These are phyloP conservation scores for Shargacucullia verbasci DNA, from an alignment of 2,888 invertebrate genomes.

Conservation along the genomic window DNA sequence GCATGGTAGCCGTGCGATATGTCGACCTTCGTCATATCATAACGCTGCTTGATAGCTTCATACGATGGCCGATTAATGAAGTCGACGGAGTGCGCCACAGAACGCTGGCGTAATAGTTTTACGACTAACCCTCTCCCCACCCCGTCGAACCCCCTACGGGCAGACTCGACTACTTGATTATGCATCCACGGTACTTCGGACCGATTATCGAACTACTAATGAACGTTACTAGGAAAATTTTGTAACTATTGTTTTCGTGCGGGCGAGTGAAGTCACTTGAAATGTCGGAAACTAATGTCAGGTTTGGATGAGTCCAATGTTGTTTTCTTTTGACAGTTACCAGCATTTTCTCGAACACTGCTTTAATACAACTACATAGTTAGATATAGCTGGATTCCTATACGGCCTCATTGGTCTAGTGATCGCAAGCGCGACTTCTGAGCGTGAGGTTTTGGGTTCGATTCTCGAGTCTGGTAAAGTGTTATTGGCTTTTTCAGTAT, in stretches of 20 bases:
- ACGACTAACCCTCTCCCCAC: slow-evolving; percentile 72
- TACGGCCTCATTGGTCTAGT: too few relatives aligned
- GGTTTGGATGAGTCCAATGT: too few relatives aligned
- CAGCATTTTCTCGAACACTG: too few relatives aligned
- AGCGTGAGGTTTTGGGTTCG: too few relatives aligned
- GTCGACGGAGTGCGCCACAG: slow-evolving; percentile 79
- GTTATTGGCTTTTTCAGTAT: too few relatives aligned
- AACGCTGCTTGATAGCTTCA: slow-evolving; percentile 83
- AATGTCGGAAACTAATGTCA: neutral
- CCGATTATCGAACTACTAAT: slow-evolving; percentile 87
- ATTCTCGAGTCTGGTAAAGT: too few relatives aligned
- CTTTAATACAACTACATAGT: too few relatives aligned
- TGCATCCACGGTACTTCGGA: slow-evolving; percentile 84
- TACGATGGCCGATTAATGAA: slow-evolving; percentile 88
- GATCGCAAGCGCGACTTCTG: too few relatives aligned
- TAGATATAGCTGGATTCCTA: too few relatives aligned
- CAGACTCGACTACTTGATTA: slow-evolving; percentile 84
- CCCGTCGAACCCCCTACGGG: slow-evolving; percentile 64
- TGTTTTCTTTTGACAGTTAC: too few relatives aligned
- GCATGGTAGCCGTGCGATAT: slow-evolving; percentile 61
- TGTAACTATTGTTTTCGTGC: slow-evolving; percentile 46
- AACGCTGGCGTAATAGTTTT: slow-evolving; percentile 87
- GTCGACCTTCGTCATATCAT: slow-evolving; percentile 80
- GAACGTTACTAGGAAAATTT: slow-evolving; percentile 71
- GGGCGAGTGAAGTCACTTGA: neutral